phyloP scores from a whole-genome alignment of 2,113 vertebrate genomes.

The Xerus inauris region DNA sequence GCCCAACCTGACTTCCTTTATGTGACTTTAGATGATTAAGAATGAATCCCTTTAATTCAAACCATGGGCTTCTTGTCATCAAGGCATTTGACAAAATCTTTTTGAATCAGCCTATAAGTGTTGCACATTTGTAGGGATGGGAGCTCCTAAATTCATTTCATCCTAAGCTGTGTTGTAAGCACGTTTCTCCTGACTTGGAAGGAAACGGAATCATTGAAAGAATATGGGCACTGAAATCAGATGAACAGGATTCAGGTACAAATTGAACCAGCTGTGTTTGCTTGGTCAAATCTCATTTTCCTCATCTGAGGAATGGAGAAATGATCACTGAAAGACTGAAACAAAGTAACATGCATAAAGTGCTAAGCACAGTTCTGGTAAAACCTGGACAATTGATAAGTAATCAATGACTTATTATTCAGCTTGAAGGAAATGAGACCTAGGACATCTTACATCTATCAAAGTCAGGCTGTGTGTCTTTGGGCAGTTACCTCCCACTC shows the following conservation, averaged over 20 bases:
- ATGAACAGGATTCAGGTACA: background rate
- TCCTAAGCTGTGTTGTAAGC: background rate
- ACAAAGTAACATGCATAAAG: background rate
- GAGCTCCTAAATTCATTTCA: background rate
- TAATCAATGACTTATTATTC: background rate
- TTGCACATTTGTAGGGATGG: background rate
- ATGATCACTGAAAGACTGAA: background rate
- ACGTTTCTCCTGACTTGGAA: background rate
- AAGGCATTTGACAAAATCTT: background rate
- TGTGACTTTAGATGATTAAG: background rate
- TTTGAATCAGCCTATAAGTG: background rate
- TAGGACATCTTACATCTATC: background rate
- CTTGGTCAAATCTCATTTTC: background rate
- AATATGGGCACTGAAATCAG: background rate
- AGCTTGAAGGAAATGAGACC: background rate
- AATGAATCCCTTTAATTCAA: background rate
- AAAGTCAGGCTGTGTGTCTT: background rate
- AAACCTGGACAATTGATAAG: background rate
- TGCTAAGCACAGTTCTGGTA: background rate
- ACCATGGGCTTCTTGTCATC: background rate
- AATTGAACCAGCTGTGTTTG: background rate
- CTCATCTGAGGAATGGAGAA: background rate
- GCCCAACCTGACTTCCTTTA: background rate
- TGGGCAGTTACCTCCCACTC: background rate
- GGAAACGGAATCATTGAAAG: background rate